Conservation (phyloP, 2,888 invertebrate species). For the Latrodectus elegans region DNA sequence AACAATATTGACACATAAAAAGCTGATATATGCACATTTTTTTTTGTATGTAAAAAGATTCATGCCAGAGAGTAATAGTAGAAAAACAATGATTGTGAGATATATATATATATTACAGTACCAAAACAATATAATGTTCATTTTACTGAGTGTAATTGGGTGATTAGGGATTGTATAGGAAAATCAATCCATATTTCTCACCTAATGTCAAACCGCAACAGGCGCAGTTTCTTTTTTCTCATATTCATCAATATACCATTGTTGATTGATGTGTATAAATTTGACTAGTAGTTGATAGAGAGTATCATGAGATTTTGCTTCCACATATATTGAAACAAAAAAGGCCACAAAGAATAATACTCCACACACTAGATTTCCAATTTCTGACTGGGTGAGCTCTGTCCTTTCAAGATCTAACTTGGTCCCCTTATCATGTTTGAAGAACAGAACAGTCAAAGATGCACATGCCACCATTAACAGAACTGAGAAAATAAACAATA, state of each 20-base stretch:
- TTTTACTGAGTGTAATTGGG: neutral
- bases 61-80: neutral
- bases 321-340: conserved; percentile 78
- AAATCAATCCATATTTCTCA: conserved; percentile 2
- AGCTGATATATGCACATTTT: neutral
- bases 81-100: neutral
- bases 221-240: conserved; percentile 73
- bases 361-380: conserved; percentile 77
- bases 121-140: neutral
- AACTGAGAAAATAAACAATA: conserved; percentile 76
- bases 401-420: conserved; percentile 73
- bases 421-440: conserved; percentile 75
- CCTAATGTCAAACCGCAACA: conserved; percentile 69
- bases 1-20: neutral
- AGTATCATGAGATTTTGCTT: conserved; percentile 77
- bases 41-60: neutral
- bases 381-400: conserved; percentile 76
- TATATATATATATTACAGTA: neutral
- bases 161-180: neutral
- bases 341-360: conserved; percentile 78
- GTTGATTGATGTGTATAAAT: conserved; percentile 76
- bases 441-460: conserved; percentile 77
- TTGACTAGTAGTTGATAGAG: conserved; percentile 76
- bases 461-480: conserved; percentile 78
- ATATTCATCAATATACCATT: conserved; percentile 77